Conservation (phyloP, 2,888 invertebrate genomes). For the Ornithoptera alexandrae region DNA sequence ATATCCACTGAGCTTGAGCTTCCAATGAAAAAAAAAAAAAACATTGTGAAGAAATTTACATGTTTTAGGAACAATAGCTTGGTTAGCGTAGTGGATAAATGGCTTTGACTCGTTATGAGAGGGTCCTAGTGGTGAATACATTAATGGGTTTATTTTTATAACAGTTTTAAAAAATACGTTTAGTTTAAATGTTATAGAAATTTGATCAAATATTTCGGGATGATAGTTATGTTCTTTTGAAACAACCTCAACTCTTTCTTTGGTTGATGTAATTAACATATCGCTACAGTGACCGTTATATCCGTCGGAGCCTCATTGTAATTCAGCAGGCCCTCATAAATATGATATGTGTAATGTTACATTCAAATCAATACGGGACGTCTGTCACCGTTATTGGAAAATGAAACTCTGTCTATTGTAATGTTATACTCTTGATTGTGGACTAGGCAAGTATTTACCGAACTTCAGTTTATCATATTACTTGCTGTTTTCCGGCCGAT, state of each 20-base stretch:
- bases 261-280: neutral
- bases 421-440: neutral
- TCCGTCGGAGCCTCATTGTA: conserved; percentile 11
- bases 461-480: neutral
- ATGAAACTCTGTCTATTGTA: neutral
- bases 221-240: neutral
- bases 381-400: neutral
- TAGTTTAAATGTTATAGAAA: neutral
- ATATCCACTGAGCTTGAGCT: no score
- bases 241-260: neutral
- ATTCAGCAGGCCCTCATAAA: conserved; percentile 19
- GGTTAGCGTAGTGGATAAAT: neutral
- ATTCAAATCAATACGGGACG: conserved; percentile 11
- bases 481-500: no score
- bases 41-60: neutral
- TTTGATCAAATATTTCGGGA: neutral
- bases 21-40: neutral
- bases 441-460: neutral
- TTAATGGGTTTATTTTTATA: no score
- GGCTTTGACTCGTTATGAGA: no score
- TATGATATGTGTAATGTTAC: conserved; percentile 10
- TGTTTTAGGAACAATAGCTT: neutral
- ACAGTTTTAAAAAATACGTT: no score
- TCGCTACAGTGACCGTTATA: neutral
- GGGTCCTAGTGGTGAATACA: no score